These are phyloP conservation scores for Halisarca cf. caerulea DNA, from an alignment of 37 sponge, comb jelly and placozoan genomes.

Conservation along the genomic window DNA sequence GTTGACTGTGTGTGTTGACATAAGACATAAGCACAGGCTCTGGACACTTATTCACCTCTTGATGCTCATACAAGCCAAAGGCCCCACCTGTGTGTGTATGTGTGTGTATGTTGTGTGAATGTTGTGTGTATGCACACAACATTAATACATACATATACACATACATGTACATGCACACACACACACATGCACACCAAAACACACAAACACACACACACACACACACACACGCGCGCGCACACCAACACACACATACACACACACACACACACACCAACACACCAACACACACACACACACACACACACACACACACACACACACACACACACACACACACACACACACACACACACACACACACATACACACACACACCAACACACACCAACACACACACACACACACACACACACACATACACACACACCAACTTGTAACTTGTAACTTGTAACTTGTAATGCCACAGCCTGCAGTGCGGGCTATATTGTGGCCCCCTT, in stretches of 20 bases:
- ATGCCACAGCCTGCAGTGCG: no score
- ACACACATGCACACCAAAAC: conserved; percentile 17
- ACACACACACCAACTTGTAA: not conserved
- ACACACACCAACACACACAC: conserved; percentile 40
- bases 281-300: not conserved
- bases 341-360: conserved; percentile 24
- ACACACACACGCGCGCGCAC: conserved; percentile 17
- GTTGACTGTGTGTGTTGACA: no score
- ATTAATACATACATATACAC: no score
- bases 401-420: conserved; percentile 33
- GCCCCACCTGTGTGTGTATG: no score
- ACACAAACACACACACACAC: conserved; percentile 9
- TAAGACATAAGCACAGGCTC: no score
- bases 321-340: conserved; percentile 38
- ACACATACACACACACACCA: conserved; percentile 19
- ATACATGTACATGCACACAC: not conserved
- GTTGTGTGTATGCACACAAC: no score
- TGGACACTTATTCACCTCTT: no score
- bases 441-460: no score
- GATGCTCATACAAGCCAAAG: no score
- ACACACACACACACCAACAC: conserved; percentile 15
- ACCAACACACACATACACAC: conserved; percentile 24
- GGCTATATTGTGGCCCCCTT: no score
- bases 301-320: conserved; percentile 20
- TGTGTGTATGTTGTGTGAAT: no score